Percentiles rank a stretch among this genome's conserved stretches.
phyloP scores from a whole-genome alignment of 2,797 vertebrate species.

The Hippocampus kuda region DNA sequence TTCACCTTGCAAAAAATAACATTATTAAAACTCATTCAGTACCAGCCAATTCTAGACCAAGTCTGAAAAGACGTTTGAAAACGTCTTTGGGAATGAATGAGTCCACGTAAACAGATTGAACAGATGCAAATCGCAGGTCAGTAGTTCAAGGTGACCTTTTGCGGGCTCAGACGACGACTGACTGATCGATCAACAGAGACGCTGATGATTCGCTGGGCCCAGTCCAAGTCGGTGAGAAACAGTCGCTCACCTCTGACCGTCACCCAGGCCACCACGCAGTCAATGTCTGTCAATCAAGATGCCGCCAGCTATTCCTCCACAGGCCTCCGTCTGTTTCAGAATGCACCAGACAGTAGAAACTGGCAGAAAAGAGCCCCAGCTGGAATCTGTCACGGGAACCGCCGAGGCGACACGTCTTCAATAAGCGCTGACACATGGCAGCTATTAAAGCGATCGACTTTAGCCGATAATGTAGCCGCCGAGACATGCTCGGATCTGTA shows the following conservation, averaged over 20 bases:
- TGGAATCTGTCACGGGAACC: conserved; percentile 3
- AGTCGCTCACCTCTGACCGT: background rate
- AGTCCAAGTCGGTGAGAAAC: background rate
- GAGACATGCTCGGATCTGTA: background rate
- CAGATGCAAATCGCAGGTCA: background rate
- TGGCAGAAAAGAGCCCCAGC: conserved; percentile 3
- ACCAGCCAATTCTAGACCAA: too few species aligned
- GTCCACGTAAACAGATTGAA: background rate
- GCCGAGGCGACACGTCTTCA: background rate
- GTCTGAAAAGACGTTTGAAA: too few species aligned
- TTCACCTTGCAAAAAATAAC: background rate
- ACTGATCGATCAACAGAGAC: background rate
- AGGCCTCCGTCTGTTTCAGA: background rate
- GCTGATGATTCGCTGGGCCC: background rate
- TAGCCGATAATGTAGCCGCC: background rate
- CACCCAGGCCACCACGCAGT: background rate
- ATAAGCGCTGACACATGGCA: background rate
- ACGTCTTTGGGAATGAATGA: too few species aligned
- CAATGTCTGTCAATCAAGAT: background rate
- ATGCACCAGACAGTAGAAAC: conserved; percentile 2
- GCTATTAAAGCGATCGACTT: background rate
- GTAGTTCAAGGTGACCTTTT: background rate
- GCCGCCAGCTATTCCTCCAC: background rate
- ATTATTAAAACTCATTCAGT: background rate
- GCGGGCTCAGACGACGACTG: too few species aligned